phyloP scores from a whole-genome alignment of 2,113 vertebrate species.

The Saiga tatarica region DNA sequence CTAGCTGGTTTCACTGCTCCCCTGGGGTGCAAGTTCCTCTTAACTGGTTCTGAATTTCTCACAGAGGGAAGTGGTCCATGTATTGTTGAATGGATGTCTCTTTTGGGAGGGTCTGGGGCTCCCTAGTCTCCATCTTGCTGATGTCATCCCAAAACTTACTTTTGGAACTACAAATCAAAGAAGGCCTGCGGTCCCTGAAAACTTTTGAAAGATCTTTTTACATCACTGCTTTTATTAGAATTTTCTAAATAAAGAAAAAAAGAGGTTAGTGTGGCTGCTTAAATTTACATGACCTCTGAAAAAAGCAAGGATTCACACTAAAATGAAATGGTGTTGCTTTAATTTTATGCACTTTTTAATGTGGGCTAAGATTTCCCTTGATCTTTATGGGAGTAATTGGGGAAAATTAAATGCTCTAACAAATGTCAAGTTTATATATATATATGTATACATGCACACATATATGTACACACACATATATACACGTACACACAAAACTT shows the following conservation, averaged over 20 bases:
- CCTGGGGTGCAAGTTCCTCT: neutral
- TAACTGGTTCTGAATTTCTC: neutral
- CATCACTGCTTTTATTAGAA: neutral
- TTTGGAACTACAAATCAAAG: neutral
- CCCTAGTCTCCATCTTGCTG: neutral
- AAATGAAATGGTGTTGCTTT: neutral
- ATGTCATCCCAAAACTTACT: neutral
- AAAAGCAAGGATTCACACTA: neutral
- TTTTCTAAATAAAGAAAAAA: neutral
- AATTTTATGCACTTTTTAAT: neutral
- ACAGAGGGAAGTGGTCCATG: neutral
- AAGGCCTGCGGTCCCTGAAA: neutral
- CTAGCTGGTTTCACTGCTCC: neutral
- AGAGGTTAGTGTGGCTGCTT: neutral
- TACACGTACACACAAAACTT: neutral
- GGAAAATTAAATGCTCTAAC: neutral
- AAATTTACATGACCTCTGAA: neutral
- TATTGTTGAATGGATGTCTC: neutral
- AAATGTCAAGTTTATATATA: neutral
- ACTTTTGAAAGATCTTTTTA: neutral
- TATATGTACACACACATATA: accelerated
- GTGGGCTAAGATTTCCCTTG: neutral
- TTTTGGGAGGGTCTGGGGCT: neutral
- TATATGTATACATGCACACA: neutral
- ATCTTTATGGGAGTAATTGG: neutral